Conservation (phyloP, 2,113 vertebrate genomes). For the Setophaga coronata region DNA sequence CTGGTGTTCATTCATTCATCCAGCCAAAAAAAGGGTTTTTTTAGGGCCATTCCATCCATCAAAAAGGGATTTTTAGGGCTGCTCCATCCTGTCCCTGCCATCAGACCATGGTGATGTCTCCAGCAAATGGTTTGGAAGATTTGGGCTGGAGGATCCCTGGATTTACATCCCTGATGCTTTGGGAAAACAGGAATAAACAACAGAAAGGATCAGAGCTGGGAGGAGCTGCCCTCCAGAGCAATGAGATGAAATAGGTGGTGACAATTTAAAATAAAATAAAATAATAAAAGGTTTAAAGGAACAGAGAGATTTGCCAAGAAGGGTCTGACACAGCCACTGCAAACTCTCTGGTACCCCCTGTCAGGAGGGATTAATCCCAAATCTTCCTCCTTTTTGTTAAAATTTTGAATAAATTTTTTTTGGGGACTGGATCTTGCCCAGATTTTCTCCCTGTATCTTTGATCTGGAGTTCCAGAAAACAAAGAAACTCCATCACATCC, state of each 20-base stretch:
- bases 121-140: not conserved
- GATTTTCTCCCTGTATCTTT: no score
- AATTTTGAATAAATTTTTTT: no score
- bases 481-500: accelerated
- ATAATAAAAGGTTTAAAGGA: not conserved
- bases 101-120: not conserved
- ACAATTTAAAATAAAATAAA: not conserved
- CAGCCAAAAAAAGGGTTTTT: no score
- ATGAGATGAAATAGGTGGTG: not conserved
- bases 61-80: no score
- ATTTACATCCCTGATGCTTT: constrained; percentile 7
- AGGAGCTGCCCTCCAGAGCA: constrained; percentile 24
- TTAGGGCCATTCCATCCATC: no score
- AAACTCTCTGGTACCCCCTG: not conserved
- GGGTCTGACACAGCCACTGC: not conserved
- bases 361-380: not conserved
- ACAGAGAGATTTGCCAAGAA: not conserved
- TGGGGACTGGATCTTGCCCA: not conserved
- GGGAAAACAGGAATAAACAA: constrained; percentile 44
- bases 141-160: not conserved
- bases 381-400: not conserved
- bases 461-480: not conserved
- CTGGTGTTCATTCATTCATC: no score
- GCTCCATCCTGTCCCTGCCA: not conserved
- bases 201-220: not conserved